These are phyloP conservation scores for Spinibarbus caldwelli DNA, from an alignment of 2,797 vertebrate genomes.

Conservation along the genomic window DNA sequence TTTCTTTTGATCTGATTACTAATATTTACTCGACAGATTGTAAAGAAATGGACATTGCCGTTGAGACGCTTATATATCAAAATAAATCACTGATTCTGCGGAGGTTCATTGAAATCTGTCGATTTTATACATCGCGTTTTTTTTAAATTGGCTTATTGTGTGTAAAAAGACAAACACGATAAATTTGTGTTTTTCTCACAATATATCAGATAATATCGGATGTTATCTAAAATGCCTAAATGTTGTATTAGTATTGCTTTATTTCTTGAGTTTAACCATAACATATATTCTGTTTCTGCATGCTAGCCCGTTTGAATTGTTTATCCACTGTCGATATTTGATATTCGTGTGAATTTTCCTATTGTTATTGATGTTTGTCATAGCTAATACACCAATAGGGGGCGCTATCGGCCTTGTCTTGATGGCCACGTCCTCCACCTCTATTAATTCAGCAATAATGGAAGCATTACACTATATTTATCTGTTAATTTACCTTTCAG, in stretches of 20 bases:
- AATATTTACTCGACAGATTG: neutral
- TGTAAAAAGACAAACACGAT: neutral
- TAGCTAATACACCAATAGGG: constrained; percentile 32
- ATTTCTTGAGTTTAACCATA: neutral
- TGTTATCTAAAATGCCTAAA: neutral
- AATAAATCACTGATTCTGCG: neutral
- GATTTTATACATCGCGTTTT: neutral
- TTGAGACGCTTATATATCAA: neutral
- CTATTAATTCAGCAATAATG: constrained; percentile 47
- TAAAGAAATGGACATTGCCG: neutral
- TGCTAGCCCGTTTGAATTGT: neutral
- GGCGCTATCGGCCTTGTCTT: constrained; percentile 46
- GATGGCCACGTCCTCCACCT: constrained; percentile 50
- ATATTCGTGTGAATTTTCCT: constrained; percentile 44
- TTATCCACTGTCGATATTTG: constrained; percentile 17
- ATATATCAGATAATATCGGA: neutral
- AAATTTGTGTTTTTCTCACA: neutral
- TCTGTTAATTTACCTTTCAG: neutral
- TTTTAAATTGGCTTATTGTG: neutral
- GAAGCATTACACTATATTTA: constrained; percentile 17
- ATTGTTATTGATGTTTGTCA: constrained; percentile 23
- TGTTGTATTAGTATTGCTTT: neutral
- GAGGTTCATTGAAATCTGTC: neutral
- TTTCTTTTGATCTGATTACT: neutral
- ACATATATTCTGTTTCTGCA: neutral